These are phyloP conservation scores for Cyclura pinguis DNA, from an alignment of 2,797 vertebrate species.

Conservation along the genomic window DNA sequence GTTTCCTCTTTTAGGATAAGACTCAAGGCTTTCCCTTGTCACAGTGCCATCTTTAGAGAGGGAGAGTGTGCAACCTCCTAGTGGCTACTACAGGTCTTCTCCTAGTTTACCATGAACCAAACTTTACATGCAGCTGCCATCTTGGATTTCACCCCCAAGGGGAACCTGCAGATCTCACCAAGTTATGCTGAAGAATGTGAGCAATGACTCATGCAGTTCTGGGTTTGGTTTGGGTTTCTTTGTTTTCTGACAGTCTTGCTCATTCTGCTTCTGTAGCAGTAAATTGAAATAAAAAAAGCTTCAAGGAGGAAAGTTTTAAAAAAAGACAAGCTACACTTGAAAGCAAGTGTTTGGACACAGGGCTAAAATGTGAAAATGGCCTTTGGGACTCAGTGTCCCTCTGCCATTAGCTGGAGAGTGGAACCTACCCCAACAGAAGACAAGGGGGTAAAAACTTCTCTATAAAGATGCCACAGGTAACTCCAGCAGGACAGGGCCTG, in stretches of 20 bases:
- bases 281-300: neutral
- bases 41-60: neutral
- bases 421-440: neutral
- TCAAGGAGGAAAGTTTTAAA: neutral
- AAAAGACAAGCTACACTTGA: neutral
- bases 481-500: slow-evolving; percentile 61
- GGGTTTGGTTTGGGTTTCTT: too few relatives aligned
- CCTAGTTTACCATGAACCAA: neutral
- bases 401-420: neutral
- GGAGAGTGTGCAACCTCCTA: neutral
- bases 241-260: neutral
- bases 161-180: neutral
- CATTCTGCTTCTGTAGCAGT: neutral
- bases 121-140: neutral
- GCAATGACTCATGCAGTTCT: neutral
- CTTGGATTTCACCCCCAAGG: neutral
- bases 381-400: neutral
- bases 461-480: slow-evolving; percentile 43
- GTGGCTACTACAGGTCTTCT: neutral
- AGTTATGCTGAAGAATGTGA: neutral
- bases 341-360: slow-evolving; percentile 24
- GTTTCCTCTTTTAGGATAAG: neutral
- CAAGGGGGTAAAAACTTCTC: slow-evolving; percentile 24
- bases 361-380: slow-evolving; percentile 43
- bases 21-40: neutral